Base-by-base conservation (phyloP, 2,888 invertebrate genomes). In the Himalopsyche anomala region DNA sequence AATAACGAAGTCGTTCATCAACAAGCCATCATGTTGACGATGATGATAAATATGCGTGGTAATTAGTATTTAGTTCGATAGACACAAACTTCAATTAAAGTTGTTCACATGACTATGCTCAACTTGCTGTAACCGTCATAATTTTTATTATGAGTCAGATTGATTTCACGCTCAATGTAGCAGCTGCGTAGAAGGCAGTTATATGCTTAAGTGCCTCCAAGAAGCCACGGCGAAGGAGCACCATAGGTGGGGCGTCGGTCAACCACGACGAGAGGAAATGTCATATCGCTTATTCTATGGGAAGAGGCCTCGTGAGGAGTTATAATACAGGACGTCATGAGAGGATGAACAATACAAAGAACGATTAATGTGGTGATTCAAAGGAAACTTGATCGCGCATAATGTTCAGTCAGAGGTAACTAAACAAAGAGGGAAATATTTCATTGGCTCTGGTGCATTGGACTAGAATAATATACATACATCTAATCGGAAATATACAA, bases 221-320 rank as follows among this genome's bases (percentile, higher is more conserved):
- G 82, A 81, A 80, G 83, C 80, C 83, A 82, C 40, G 69, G 54
- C 55, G 51, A 54, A 62, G 83, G 83, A 80, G 56, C 54, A 55
- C 74, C 74, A 74, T 83, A 69, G 88, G 88, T 80, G 54, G 87
- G 88, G 88, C 88, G 40, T 80, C 88, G 42, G 36, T 86, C 83
- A 85, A 87, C 83, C 88, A 86, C 56, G 84, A 86, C 87, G 15
- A 79, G 81, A 87, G 88, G 87, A 88, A 87, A 84, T 88, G 84
- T 87, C 83, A 83, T 82, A 81, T 74, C 74, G 82, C 82, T 85
- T 85, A 36, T 69, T 85, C 82, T 82, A 82, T 85, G 85, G 81
- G 85, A 85, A 85, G 69, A 82, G 62, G 62, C 62, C 62, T 62
- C 62, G 28, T 62, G 62, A 62, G 62, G 62, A 62, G 62, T 62